phyloP scores from a whole-genome alignment of 2,797 vertebrate genomes.

The Schizopygopsis malacanthus region DNA sequence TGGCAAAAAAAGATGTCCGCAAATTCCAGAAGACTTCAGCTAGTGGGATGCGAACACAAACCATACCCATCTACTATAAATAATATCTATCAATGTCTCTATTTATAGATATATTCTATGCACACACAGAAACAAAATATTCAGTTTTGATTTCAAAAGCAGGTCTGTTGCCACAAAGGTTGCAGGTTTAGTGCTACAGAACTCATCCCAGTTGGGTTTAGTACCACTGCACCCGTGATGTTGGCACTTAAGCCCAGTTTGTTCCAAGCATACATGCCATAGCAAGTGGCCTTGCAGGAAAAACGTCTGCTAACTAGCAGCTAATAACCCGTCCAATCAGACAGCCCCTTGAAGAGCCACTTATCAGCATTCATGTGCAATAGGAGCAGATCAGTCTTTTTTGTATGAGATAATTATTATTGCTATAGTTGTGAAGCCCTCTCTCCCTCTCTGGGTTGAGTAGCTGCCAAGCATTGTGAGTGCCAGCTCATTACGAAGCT shows the following conservation, averaged over 20 bases:
- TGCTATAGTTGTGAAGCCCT: conserved; percentile 33
- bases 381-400: conserved; percentile 14
- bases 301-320: background rate
- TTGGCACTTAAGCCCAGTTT: background rate
- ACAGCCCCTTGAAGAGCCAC: conserved; percentile 31
- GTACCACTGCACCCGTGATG: background rate
- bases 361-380: background rate
- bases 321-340: conserved; percentile 17
- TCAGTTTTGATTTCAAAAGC: background rate
- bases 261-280: background rate
- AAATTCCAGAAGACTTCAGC: conserved; percentile 8
- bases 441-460: conserved; percentile 5
- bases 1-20: conserved; percentile 56
- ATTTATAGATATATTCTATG: background rate
- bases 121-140: background rate
- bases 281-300: background rate
- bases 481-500: conserved; percentile 38
- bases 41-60: background rate
- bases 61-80: background rate
- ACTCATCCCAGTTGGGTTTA: background rate
- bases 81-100: background rate
- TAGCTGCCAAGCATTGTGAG: conserved; percentile 19
- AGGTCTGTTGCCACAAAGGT: background rate
- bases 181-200: conserved; percentile 1
- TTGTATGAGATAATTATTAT: conserved; percentile 18